A percentile compares a stretch with the other conserved stretches of the same genome.
These are phyloP conservation scores for Caradrina kadenii DNA, from an alignment of 2,888 invertebrate species.

Conservation along the genomic window DNA sequence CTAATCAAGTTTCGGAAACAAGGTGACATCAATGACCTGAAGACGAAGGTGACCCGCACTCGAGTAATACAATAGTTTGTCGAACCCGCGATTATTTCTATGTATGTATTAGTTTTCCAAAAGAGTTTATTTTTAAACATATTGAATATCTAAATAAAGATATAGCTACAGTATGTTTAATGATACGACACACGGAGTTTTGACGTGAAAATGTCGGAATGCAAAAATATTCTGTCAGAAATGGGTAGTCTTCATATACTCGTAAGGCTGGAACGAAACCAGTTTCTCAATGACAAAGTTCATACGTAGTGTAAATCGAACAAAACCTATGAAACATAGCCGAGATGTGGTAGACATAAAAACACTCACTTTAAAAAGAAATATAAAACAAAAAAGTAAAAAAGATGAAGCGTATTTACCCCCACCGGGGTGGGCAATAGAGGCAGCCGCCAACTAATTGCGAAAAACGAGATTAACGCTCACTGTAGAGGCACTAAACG, in stretches of 20 bases:
- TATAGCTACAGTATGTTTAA: not conserved
- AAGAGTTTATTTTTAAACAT: constrained; percentile 54
- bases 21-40: constrained; percentile 87
- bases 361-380: constrained; percentile 75
- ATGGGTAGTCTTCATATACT: constrained; percentile 27
- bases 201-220: constrained; percentile 16
- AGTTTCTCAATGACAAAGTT: constrained; percentile 63
- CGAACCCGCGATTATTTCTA: constrained; percentile 77
- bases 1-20: constrained; percentile 86
- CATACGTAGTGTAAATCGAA: constrained; percentile 60
- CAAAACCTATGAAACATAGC: constrained; percentile 69
- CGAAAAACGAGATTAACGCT: constrained; percentile 88
- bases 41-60: constrained; percentile 87
- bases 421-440: constrained; percentile 78
- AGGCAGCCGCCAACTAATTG: constrained; percentile 85
- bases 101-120: constrained; percentile 66
- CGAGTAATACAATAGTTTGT: constrained; percentile 78
- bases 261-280: constrained; percentile 52
- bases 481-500: constrained; percentile 83
- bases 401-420: constrained; percentile 80
- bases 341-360: constrained; percentile 70
- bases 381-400: constrained; percentile 74
- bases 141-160: constrained; percentile 32
- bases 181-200: not conserved
- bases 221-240: constrained; percentile 17